Percentiles rank a stretch among this genome's conserved stretches.
These are phyloP conservation scores for Platysteira castanea DNA, from an alignment of 2,113 vertebrate species.

Conservation along the genomic window DNA sequence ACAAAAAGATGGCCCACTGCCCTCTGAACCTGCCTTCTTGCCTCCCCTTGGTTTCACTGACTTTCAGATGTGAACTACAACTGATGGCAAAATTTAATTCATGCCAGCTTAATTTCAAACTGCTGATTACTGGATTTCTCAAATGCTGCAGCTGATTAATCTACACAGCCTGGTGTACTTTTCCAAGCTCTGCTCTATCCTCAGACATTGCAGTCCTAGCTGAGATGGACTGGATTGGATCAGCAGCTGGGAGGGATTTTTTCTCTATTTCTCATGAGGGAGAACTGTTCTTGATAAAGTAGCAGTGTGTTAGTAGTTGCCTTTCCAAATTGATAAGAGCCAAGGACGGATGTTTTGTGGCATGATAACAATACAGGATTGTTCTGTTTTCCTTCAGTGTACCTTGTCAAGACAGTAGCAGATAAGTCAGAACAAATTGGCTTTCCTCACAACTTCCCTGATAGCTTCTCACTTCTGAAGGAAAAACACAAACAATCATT, in stretches of 20 bases:
- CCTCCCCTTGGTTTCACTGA: neutral
- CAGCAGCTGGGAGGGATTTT: neutral
- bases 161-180: neutral
- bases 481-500: neutral
- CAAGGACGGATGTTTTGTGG: neutral
- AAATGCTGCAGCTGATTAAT: neutral
- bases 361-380: neutral
- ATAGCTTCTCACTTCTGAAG: neutral
- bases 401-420: neutral
- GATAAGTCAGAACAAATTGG: constrained; percentile 8
- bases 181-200: neutral
- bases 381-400: neutral
- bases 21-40: neutral
- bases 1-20: neutral
- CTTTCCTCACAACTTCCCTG: neutral
- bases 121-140: neutral
- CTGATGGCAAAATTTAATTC: neutral
- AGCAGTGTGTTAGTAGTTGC: neutral
- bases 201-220: neutral
- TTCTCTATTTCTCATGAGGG: neutral
- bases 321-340: neutral
- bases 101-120: neutral
- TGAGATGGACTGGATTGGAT: neutral
- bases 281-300: neutral
- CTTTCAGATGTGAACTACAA: neutral